Conservation (phyloP, 2,797 vertebrate species). For the Microtus agrestis region DNA sequence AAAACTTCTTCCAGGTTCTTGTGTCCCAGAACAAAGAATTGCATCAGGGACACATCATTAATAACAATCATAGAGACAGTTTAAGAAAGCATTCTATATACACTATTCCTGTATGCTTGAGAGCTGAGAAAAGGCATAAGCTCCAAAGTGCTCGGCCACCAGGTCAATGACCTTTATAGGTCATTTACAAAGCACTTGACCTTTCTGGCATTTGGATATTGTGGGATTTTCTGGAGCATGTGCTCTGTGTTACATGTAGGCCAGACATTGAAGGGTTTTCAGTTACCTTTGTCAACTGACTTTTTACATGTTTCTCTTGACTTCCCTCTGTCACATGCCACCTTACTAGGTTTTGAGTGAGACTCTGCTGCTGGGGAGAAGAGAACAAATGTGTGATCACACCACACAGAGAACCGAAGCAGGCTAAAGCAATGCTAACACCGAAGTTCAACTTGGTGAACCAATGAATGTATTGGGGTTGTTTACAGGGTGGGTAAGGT, state of each 20-base stretch:
- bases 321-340: not conserved
- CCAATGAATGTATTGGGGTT: not conserved
- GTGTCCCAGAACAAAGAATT: not conserved
- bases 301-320: not conserved
- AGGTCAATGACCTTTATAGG: not conserved
- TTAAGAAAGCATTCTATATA: not conserved
- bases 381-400: not conserved
- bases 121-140: not conserved
- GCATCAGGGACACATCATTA: not conserved
- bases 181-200: not conserved
- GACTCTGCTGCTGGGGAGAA: not conserved
- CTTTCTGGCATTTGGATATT: not conserved
- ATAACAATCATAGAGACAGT: not conserved
- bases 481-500: not conserved
- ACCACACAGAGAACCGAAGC: not conserved
- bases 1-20: not conserved
- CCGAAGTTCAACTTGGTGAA: not conserved
- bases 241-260: not conserved
- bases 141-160: not conserved
- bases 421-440: not conserved
- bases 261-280: not conserved
- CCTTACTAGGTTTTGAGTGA: not conserved
- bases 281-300: not conserved
- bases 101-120: not conserved
- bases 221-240: not conserved